Evolutionary conservation across 2,888 invertebrate species (phyloP), one percentile per base, ranked within the genome.

Genomic region (Bruchidius siliquastri): DNA sequence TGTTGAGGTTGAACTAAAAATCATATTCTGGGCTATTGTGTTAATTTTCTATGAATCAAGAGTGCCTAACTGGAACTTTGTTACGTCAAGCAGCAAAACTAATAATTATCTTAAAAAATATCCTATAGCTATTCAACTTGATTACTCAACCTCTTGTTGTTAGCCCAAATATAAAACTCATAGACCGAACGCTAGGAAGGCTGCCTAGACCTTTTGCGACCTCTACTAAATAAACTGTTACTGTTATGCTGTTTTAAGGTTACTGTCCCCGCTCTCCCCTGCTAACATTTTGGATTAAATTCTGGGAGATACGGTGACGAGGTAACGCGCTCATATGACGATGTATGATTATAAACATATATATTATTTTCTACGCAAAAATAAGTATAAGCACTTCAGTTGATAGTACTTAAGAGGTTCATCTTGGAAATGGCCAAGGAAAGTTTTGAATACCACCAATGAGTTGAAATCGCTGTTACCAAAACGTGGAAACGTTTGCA

Each of bases 271-370:
- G 68, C 74, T 72, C 71, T 72, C 70, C 74, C 74, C 76, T 74
- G 70, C 75, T 73, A 73, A 76, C 72, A 72, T 74, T 68, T 73
- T 73, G 74, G 74, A 74, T 75, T 73, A 74, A 73, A 74, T 49
- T 49, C 13, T 32, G 72, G 73, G 76, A 75, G 68, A 49, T 49
- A 49, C 49, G 49, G 49, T 49, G 1, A 49, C 49, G n/a, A n/a
- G n/a, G 49, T 18, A 49, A 49, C n/a, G 8, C 49, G 3, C 8
- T 4, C 8, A 13, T 13, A 49, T 49, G 49, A 13, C 8, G 26
- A 49, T 49, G 49, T 18, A 49, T n/a, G n/a, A 13, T 8, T 49
- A 13, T 49, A 49, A 13, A 49, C 6, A 49, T 13, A 49, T 13
- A 49, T 18, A 18, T 49, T 49, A 49, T 49, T 49, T 49, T 13